phyloP scores from a whole-genome alignment of 1,140 invertebrate genomes.

The Leptopilina clavipes region DNA sequence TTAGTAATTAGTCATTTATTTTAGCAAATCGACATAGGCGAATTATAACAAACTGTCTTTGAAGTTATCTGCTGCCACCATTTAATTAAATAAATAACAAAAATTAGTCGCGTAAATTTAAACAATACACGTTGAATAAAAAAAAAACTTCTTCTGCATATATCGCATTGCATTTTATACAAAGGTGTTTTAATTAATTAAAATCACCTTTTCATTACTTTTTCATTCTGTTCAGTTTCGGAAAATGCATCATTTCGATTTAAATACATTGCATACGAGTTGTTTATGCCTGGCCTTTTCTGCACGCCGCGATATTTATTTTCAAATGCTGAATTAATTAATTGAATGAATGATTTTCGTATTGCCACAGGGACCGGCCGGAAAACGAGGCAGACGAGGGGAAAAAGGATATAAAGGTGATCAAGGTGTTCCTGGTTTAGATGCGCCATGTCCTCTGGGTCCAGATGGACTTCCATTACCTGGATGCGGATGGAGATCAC shows the following conservation, averaged over 20 bases:
- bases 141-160: slow-evolving; percentile 1
- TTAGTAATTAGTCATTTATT: not conserved
- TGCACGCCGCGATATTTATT: slow-evolving; percentile 56
- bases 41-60: slow-evolving; percentile 36
- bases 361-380: slow-evolving; percentile 84
- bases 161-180: slow-evolving; percentile 15
- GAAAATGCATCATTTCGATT: slow-evolving; percentile 27
- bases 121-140: slow-evolving; percentile 30
- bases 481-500: slow-evolving; percentile 94
- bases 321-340: slow-evolving; percentile 23
- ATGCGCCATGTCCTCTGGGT: slow-evolving; percentile 97
- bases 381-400: slow-evolving; percentile 92
- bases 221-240: slow-evolving; percentile 29
- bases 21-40: not conserved
- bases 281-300: slow-evolving; percentile 68
- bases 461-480: slow-evolving; percentile 94
- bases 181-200: too few species aligned
- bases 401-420: slow-evolving; percentile 94
- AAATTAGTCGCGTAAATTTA: slow-evolving; percentile 32
- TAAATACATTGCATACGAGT: slow-evolving; percentile 48
- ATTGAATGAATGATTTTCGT: slow-evolving; percentile 37
- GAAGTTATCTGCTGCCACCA: slow-evolving; percentile 70
- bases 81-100: slow-evolving; percentile 38
- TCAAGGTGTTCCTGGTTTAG: slow-evolving; percentile 95
- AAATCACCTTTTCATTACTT: not conserved